Evolutionary conservation across 2,888 invertebrate species (phyloP).

Genomic region (Dexiosoma caninum): DNA sequence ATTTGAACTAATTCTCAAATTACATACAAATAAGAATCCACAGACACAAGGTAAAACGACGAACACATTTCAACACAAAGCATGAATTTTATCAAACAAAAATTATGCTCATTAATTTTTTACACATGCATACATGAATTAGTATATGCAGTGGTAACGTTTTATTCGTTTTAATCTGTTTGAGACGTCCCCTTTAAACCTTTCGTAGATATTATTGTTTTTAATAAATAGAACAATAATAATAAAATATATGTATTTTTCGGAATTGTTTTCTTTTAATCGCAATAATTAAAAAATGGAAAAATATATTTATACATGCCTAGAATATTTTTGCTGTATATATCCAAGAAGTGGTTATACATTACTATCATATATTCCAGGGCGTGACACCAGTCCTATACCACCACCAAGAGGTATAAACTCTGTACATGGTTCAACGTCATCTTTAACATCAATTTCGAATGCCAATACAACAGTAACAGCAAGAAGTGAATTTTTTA

Average conservation of each 20-base stretch:
- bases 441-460: conserved; percentile 39
- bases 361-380: conserved; percentile 67
- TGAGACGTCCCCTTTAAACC: conserved; percentile 27
- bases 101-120: conserved; percentile 21
- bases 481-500: conserved; percentile 61
- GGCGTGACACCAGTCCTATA: conserved; percentile 59
- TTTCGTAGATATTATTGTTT: not conserved
- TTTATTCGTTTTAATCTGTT: conserved; percentile 44
- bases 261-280: not conserved
- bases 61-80: not conserved
- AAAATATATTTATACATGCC: conserved; percentile 25
- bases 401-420: conserved; percentile 61
- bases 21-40: conserved; percentile 17
- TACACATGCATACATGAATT: not conserved
- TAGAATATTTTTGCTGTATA: conserved; percentile 64
- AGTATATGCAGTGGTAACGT: conserved; percentile 22
- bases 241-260: no score
- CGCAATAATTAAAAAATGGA: conserved; percentile 36
- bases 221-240: no score
- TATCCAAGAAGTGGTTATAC: conserved; percentile 66
- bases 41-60: conserved; percentile 46
- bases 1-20: conserved; percentile 43
- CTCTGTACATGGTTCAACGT: conserved; percentile 36
- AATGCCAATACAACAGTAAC: conserved; percentile 4
- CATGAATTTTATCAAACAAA: conserved; percentile 15